phyloP scores from a whole-genome alignment of 2,113 vertebrate genomes.

The Nasalis larvatus region DNA sequence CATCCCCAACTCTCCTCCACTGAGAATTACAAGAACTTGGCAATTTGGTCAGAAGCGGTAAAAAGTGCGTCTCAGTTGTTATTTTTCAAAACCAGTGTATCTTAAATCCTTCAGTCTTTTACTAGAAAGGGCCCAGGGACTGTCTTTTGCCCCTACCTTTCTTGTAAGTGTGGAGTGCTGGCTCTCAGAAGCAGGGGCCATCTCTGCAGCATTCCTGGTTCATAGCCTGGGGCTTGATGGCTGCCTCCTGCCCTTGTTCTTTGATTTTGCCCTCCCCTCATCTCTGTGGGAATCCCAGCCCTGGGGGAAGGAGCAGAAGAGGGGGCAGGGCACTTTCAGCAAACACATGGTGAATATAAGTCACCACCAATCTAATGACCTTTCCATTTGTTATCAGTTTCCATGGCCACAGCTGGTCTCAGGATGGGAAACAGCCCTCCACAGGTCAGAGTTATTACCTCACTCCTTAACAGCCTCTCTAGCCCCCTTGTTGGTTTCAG shows the following conservation, averaged over 20 bases:
- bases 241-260: background rate
- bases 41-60: background rate
- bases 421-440: background rate
- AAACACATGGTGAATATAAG: background rate
- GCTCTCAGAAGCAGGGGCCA: background rate
- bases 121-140: background rate
- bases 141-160: background rate
- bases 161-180: background rate
- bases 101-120: background rate
- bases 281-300: background rate
- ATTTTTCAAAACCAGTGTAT: background rate
- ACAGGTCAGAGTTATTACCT: background rate
- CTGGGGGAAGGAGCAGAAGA: background rate
- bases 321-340: background rate
- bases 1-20: background rate
- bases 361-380: conserved; percentile 16
- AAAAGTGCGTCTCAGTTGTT: background rate
- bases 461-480: background rate
- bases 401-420: conserved; percentile 34
- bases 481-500: background rate
- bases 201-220: background rate
- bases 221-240: background rate
- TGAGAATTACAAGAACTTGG: background rate
- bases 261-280: background rate
- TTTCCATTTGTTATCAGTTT: conserved; percentile 44